A percentile compares a stretch with the other conserved stretches of the same genome.
phyloP scores from a whole-genome alignment of 1,140 invertebrate genomes.

The Aphis craccivora region DNA sequence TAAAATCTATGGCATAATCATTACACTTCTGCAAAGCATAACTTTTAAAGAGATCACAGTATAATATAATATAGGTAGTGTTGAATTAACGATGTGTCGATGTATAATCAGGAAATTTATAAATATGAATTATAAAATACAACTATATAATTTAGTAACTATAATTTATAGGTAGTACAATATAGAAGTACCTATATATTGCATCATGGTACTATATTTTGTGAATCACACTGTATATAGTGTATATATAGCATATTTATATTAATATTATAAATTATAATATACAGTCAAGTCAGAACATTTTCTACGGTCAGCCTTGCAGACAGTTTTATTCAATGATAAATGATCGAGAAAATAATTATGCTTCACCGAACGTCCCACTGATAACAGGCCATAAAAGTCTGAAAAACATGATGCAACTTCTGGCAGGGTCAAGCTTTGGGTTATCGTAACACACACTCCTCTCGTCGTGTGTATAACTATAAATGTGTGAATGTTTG shows the following conservation, averaged over 20 bases:
- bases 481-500: not conserved
- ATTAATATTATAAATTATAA: not conserved
- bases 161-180: not conserved
- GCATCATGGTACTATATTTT: not conserved
- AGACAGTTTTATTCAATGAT: conserved; percentile 48
- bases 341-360: conserved; percentile 52
- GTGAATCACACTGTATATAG: not conserved
- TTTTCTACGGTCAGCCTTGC: conserved; percentile 29
- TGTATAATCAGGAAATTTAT: not conserved
- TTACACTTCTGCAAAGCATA: not conserved
- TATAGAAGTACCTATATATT: not conserved
- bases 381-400: conserved; percentile 43
- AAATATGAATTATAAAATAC: not conserved
- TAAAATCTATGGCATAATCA: not conserved
- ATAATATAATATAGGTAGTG: not conserved
- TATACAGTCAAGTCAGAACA: not conserved
- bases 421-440: conserved; percentile 31
- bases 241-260: not conserved
- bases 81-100: not conserved
- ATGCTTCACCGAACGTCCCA: conserved; percentile 43
- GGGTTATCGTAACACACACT: conserved; percentile 51
- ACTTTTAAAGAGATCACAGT: not conserved
- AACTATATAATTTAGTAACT: not conserved
- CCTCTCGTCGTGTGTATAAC: not conserved
- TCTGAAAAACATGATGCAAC: conserved; percentile 55